Evolutionary conservation across 2,797 vertebrate genomes (phyloP).

Genomic region (Aphelocoma californica): DNA sequence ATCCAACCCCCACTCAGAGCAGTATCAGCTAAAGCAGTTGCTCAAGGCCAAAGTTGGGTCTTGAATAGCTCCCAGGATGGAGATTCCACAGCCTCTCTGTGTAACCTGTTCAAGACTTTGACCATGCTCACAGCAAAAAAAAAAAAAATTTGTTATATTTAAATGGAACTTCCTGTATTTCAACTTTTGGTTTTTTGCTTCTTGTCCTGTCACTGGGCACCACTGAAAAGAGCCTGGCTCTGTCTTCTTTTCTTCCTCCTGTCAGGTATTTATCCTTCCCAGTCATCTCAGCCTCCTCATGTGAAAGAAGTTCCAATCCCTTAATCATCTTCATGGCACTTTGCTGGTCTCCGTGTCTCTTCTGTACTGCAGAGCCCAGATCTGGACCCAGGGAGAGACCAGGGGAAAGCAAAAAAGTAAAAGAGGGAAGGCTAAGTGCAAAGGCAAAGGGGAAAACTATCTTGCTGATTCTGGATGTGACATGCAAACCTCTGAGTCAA

Average conservation of each 20-base stretch:
- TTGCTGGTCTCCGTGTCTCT: neutral
- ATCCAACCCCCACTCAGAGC: neutral
- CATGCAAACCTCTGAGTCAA: neutral
- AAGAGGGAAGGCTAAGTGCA: neutral
- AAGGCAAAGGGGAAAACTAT: neutral
- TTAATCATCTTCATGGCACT: neutral
- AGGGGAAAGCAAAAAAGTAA: neutral
- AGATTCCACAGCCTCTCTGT: neutral
- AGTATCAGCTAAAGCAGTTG: neutral
- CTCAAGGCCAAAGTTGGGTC: neutral
- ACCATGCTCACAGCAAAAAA: neutral
- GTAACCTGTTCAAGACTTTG: neutral
- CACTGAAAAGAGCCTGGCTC: neutral
- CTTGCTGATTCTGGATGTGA: neutral
- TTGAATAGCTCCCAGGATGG: neutral
- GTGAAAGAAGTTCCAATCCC: neutral
- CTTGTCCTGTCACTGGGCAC: neutral
- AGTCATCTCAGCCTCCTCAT: neutral
- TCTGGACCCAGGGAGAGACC: neutral
- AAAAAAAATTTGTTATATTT: neutral
- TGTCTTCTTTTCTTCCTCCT: neutral
- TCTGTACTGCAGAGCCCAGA: neutral
- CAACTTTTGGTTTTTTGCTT: neutral
- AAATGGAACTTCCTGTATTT: neutral
- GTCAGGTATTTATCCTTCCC: neutral